Conservation (phyloP, 2,113 vertebrate species). For the Blennius ocellaris region DNA sequence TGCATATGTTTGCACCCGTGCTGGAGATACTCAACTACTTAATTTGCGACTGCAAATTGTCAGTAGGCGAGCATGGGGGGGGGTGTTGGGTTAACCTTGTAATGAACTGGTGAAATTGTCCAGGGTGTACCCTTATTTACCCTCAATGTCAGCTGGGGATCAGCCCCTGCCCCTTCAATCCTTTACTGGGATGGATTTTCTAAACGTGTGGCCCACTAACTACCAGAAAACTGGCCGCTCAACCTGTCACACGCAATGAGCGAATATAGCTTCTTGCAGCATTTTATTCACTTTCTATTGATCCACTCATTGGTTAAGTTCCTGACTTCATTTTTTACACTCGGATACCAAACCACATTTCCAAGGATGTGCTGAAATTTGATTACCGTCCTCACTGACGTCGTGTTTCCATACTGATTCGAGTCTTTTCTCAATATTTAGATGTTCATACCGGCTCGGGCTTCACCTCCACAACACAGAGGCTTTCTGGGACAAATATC, state of each 20-base stretch:
- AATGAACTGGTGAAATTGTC: no score
- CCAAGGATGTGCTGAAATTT: neutral
- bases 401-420: neutral
- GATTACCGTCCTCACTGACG: neutral
- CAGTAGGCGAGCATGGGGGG: no score
- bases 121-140: no score
- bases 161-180: no score
- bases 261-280: neutral
- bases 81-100: no score
- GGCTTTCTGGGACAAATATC: neutral
- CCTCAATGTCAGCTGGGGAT: no score
- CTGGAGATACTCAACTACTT: no score
- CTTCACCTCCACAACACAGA: neutral
- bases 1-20: no score
- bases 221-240: neutral
- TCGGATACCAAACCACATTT: neutral
- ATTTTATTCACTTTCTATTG: neutral
- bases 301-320: conserved; percentile 22
- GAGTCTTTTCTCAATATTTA: no score
- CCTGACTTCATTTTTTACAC: neutral
- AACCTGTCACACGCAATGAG: neutral
- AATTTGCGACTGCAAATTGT: no score
- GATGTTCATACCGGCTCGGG: neutral
- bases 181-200: no score
- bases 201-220: neutral